Evolutionary conservation across 2,888 invertebrate genomes (phyloP), one percentile per base, ranked within the genome.

Genomic region (Tenthredo livida): DNA sequence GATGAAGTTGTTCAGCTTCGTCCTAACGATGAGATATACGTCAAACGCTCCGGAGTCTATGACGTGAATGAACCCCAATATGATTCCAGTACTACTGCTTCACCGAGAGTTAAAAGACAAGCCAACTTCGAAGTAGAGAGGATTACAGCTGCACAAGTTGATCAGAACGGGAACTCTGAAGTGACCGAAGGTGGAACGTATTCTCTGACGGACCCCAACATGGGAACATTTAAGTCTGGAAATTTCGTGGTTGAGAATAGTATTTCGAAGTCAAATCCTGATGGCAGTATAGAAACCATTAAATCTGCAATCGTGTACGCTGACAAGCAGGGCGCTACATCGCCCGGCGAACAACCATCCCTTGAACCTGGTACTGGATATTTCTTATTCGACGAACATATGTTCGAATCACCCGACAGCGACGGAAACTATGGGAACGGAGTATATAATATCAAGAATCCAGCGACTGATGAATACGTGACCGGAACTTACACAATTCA

Each of bases 361-460:
- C 33, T 21, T n/a, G 43, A 33, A 17, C 47, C 25, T 25, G 54
- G 12, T 17, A 25, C 17, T 17, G 47, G 15, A 29, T 70, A 67
- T 83, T 83, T 43, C 33, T n/a, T 83, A 47, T 47, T 43, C 33
- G 50, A 29, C 43, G 47, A 83, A 29, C 83, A 83, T 12, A 43
- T 70, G 1, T 70, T 17, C 17, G n/a, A 70, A 25, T 33, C 29
- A n/a, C 47, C 67, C 43, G 37, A 65, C 47, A 47, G 29, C 33
- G 47, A 70, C 5, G 67, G 83, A 12, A 80, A 40, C 2, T 12
- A 37, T 29, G 80, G 80, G 5, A 65, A 37, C 10, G 83, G 50
- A 67, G 12, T 67, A 15, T 33, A 29, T 25, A 67, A 67, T 10
- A 29, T 83, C 6, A 83, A 47, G 25, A 67, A 83, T 33, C 67